These are phyloP conservation scores for Acanthis flammea DNA, from an alignment of 2,797 vertebrate species.

Conservation along the genomic window DNA sequence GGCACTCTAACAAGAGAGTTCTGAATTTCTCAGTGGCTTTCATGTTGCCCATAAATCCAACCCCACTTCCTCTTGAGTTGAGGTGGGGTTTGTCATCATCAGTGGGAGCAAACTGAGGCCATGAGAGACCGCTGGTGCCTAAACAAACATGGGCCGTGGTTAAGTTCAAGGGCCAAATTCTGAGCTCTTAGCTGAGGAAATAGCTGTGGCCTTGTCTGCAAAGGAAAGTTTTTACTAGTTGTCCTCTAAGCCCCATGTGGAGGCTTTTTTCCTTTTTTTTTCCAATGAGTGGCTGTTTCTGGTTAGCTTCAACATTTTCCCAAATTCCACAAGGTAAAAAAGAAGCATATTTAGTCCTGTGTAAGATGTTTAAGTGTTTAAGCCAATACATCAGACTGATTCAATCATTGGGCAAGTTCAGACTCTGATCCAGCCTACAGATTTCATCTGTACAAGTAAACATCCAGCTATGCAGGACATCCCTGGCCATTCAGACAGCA, in stretches of 20 bases:
- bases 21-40: constrained; percentile 39
- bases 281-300: neutral
- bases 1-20: neutral
- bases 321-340: neutral
- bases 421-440: neutral
- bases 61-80: neutral
- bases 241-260: neutral
- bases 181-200: constrained; percentile 55
- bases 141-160: constrained; percentile 46
- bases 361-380: neutral
- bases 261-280: neutral
- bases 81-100: constrained; percentile 13
- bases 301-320: constrained; percentile 6
- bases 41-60: constrained; percentile 23
- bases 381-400: neutral
- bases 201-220: constrained; percentile 60
- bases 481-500: neutral
- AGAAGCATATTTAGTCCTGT: neutral
- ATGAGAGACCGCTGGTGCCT: neutral
- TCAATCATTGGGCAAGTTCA: neutral
- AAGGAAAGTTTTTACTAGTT: constrained; percentile 42
- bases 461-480: neutral
- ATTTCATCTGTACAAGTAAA: neutral
- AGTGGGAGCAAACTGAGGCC: constrained; percentile 28
- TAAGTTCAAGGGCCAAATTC: constrained; percentile 60